These are phyloP conservation scores for Dendrolimus houi DNA, from an alignment of 2,888 invertebrate genomes.

Conservation along the genomic window DNA sequence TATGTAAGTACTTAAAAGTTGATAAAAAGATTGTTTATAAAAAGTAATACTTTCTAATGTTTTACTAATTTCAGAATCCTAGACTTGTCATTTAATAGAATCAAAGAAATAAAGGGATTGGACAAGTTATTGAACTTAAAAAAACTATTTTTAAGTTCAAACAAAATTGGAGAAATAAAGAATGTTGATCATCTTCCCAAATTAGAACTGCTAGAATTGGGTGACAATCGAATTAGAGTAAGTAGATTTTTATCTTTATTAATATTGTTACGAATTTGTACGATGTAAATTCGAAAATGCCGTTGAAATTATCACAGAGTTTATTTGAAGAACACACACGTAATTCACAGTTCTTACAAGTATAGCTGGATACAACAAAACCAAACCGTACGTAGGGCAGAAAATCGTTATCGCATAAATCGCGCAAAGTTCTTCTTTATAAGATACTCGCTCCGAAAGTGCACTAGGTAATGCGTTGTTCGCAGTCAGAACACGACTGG, in stretches of 20 bases:
- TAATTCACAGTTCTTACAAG: too few relatives aligned
- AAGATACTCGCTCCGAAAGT: too few relatives aligned
- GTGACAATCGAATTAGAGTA: conserved; percentile 94
- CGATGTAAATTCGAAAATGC: too few relatives aligned
- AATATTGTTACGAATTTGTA: not conserved
- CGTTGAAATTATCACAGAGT: too few relatives aligned
- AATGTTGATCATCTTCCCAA: conserved; percentile 88
- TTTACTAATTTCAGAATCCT: conserved; percentile 79
- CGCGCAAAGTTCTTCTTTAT: too few relatives aligned
- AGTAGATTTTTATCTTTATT: conserved; percentile 18
- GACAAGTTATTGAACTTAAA: conserved; percentile 83
- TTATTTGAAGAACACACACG: too few relatives aligned
- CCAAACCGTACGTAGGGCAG: too few relatives aligned
- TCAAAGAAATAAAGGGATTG: conserved; percentile 90
- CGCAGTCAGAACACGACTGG: too few relatives aligned
- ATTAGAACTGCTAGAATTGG: conserved; percentile 92
- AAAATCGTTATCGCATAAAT: too few relatives aligned
- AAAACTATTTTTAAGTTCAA: conserved; percentile 92
- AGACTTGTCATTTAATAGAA: conserved; percentile 97
- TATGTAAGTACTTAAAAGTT: too few relatives aligned
- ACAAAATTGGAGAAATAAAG: conserved; percentile 91
- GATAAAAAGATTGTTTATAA: not conserved
- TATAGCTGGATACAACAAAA: too few relatives aligned
- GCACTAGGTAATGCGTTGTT: too few relatives aligned
- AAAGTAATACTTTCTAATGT: not conserved